Percentiles rank a stretch among this genome's conserved stretches.
phyloP scores from a whole-genome alignment of 1,140 invertebrate species.

The Hyles vespertilio region DNA sequence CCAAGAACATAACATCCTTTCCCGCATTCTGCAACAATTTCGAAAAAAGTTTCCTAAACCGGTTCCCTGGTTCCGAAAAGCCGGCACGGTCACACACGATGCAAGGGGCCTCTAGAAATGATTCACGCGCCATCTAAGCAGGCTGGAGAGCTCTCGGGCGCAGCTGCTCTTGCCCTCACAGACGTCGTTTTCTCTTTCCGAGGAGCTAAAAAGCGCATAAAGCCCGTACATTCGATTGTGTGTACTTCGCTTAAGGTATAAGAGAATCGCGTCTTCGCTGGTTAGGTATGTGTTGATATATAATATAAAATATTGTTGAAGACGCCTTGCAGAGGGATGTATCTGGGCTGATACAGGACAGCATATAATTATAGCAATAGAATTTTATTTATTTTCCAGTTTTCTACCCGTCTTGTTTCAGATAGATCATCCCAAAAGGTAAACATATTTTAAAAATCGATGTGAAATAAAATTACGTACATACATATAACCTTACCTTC shows the following conservation, averaged over 20 bases:
- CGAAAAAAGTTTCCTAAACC: neutral
- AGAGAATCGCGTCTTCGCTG: constrained; percentile 3
- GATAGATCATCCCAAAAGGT: no score
- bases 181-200: constrained; percentile 45
- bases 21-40: neutral
- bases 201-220: constrained; percentile 55
- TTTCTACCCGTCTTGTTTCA: no score
- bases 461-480: no score
- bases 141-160: constrained; percentile 31
- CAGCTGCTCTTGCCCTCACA: constrained; percentile 37
- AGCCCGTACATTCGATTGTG: constrained; percentile 40
- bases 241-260: constrained; percentile 14
- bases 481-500: no score
- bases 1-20: no score
- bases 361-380: no score
- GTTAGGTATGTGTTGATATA: no score
- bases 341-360: no score
- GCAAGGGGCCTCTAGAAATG: neutral
- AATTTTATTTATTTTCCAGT: no score
- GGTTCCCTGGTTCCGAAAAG: neutral
- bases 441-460: no score
- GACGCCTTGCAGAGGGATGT: no score
- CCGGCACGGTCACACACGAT: neutral
- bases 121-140: constrained; percentile 23
- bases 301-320: no score